Evolutionary conservation across 1,140 invertebrate genomes (phyloP).

Genomic region (Venustaconcha ellipsiformis): DNA sequence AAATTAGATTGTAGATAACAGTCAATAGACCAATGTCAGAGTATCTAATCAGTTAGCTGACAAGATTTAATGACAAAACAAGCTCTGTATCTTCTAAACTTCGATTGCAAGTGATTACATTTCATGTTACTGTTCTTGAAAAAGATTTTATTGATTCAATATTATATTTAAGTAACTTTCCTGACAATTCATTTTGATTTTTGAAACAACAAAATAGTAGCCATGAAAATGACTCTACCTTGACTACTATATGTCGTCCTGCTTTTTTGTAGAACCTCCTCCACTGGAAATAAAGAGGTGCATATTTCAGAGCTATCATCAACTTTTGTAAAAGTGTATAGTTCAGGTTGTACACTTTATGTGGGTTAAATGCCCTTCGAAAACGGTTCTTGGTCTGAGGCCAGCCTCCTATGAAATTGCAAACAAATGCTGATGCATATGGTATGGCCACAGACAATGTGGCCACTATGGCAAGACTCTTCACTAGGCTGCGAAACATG

Average conservation of each 20-base stretch:
- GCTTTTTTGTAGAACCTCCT: slow-evolving; percentile 57
- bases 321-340: slow-evolving; percentile 55
- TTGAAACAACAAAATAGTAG: too few species aligned
- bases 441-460: slow-evolving; percentile 52
- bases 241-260: slow-evolving; percentile 44
- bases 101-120: too few species aligned
- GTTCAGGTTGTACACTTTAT: slow-evolving; percentile 64
- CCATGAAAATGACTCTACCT: slow-evolving; percentile 43
- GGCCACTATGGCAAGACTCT: slow-evolving; percentile 9
- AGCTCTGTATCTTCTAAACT: too few species aligned
- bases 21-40: too few species aligned
- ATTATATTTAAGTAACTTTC: not conserved
- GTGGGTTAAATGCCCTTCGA: slow-evolving; percentile 54
- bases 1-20: too few species aligned
- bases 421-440: slow-evolving; percentile 57
- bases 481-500: slow-evolving; percentile 10
- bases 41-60: too few species aligned
- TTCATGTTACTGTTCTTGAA: too few species aligned
- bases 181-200: not conserved
- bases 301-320: slow-evolving; percentile 47
- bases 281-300: slow-evolving; percentile 51
- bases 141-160: too few species aligned
- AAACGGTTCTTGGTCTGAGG: slow-evolving; percentile 43
- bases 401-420: slow-evolving; percentile 62
- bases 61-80: too few species aligned